Evolutionary conservation across 2,113 vertebrate genomes (phyloP).

Genomic region (Talpa occidentalis): DNA sequence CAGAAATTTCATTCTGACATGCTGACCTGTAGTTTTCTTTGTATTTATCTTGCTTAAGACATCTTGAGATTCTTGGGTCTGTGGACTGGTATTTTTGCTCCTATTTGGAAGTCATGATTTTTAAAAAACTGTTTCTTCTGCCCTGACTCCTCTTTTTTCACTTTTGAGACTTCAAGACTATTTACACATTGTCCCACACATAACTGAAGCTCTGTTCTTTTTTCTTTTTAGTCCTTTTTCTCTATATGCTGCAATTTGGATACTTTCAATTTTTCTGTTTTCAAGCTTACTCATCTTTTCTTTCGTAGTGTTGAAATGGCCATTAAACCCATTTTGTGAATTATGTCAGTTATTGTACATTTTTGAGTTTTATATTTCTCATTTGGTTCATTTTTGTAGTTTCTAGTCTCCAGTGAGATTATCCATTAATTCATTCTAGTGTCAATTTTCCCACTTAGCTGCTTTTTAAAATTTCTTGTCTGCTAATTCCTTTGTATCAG

Average conservation of each 20-base stretch:
- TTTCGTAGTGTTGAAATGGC: neutral
- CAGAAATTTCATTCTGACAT: neutral
- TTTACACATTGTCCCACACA: neutral
- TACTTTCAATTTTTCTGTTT: neutral
- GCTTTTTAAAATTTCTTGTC: neutral
- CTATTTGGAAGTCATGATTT: neutral
- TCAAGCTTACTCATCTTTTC: neutral
- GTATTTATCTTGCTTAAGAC: conserved; percentile 37
- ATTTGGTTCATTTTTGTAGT: neutral
- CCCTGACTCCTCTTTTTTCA: neutral
- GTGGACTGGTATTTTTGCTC: neutral
- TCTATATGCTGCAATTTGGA: neutral
- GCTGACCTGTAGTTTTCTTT: neutral
- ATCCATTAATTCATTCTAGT: neutral
- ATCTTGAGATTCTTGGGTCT: neutral
- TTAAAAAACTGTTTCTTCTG: neutral
- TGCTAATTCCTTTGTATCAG: neutral
- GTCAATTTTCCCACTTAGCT: neutral
- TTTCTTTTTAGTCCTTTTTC: neutral
- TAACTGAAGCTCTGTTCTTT: neutral
- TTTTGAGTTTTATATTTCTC: neutral
- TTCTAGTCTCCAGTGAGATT: neutral
- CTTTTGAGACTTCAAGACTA: neutral
- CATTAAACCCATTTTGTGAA: neutral
- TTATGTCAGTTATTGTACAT: neutral